Conservation (phyloP, 2,113 vertebrate genomes). For the Platycercus adscitus region DNA sequence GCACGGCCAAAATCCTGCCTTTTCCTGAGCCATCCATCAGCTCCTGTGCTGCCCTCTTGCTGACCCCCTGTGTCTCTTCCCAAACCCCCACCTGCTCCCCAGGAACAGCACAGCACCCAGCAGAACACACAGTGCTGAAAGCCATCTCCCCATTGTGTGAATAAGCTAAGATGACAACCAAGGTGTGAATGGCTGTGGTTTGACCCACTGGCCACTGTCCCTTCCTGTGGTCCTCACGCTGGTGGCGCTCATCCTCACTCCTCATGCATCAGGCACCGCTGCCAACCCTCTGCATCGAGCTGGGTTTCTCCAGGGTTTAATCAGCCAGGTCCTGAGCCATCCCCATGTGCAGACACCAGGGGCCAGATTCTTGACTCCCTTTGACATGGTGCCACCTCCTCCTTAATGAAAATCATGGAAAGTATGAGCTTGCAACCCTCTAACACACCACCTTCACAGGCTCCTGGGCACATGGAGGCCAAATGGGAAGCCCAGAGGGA, state of each 20-base stretch:
- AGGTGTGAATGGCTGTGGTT: rapidly evolving
- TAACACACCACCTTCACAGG: not conserved
- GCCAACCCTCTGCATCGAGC: not conserved
- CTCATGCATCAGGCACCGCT: not conserved
- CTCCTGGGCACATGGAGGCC: rapidly evolving
- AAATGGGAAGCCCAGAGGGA: not conserved
- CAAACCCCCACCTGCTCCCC: rapidly evolving
- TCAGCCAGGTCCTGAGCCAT: not conserved
- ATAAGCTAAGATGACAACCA: not conserved
- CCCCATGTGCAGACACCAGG: not conserved
- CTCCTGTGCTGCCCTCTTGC: not conserved
- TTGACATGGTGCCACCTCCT: rapidly evolving
- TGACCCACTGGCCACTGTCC: not conserved
- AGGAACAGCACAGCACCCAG: not conserved
- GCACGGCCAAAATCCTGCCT: not conserved
- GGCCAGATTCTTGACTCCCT: too few species aligned
- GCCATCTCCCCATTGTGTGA: not conserved
- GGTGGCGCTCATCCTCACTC: not conserved
- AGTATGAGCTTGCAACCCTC: not conserved
- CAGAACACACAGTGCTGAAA: not conserved
- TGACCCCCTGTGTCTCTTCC: not conserved
- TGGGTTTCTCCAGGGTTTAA: not conserved
- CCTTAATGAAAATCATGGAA: not conserved
- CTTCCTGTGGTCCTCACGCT: not conserved
- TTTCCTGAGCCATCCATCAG: not conserved